Base-by-base conservation (phyloP, 1,140 invertebrate species). In the Anadara kagoshimensis region DNA sequence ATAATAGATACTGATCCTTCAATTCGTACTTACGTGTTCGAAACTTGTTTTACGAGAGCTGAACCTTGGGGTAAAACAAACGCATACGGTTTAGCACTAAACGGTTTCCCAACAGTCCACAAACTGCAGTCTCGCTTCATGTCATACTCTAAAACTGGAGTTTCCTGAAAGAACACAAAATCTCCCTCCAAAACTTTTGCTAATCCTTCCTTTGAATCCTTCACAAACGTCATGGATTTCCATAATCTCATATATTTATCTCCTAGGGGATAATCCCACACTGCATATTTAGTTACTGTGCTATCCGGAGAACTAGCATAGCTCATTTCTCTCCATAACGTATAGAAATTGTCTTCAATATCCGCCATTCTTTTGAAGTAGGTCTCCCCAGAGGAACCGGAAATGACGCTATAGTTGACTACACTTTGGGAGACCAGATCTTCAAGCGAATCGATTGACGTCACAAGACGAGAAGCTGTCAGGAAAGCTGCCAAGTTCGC, bases 231-330 rank as follows among this genome's bases (percentile, higher is more conserved):
- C 10, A 74, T 75, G 8, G 72, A 69, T 22, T 75, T 65, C 36
- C 77, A 75, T n/a, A 66, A 61, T 22, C 70, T 75, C 1, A 94
- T 94, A 81, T 96, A 97, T 87, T 96, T 95, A 87, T 97, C 95
- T 78, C 94, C 94, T 56, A 97, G 95, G 0, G 95, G 96, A 88
- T 97, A 97, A 83, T 98, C 96, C 96, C 96, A 98, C 0, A 97
- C 95, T 26, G 66, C 66, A 69, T 43, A 69, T 2, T 49, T 59
- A 0, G 75, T 78, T 26, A 79, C 14, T 18, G 70, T 57, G 16
- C 51, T 64, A 5, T 24, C 44, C 8, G 41, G 20, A 26, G 45
- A 58, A 18, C 69, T 54, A 18, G 62, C 45, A 45, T 67, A 74
- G 58, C 75, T 82, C 68, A 82, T 76, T 49, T 78, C 70, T 26